A percentile compares a stretch with the other conserved stretches of the same genome.
These are phyloP conservation scores for Idaea biselata DNA, from an alignment of 2,888 invertebrate genomes.

Conservation along the genomic window DNA sequence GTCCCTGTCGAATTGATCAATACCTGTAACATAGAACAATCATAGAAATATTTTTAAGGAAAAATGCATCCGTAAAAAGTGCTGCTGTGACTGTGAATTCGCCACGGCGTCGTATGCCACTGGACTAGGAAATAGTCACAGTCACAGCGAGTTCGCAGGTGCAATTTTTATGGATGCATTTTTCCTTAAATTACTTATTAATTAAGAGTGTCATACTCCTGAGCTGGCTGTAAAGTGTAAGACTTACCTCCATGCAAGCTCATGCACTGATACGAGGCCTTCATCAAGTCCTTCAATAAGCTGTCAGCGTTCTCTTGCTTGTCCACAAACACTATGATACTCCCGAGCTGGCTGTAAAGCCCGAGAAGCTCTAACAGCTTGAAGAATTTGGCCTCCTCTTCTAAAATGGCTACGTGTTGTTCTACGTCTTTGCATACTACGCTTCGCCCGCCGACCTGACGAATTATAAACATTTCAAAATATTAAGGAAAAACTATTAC, in stretches of 20 bases:
- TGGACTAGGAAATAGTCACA: too few species aligned
- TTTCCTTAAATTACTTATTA: too few species aligned
- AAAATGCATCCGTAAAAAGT: conserved; percentile 1
- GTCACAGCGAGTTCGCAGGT: too few species aligned
- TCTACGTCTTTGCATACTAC: conserved; percentile 99
- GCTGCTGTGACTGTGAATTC: too few species aligned
- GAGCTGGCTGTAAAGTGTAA: too few species aligned
- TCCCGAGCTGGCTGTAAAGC: conserved; percentile 94
- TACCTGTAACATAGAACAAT: conserved; percentile 83
- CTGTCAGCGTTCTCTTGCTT: conserved; percentile 99
- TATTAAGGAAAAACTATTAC: not conserved
- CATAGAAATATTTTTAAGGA: conserved; percentile 60
- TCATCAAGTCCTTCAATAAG: conserved; percentile 95
- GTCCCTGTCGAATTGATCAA: conserved; percentile 99
- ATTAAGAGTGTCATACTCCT: too few species aligned
- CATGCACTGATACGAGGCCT: conserved; percentile 97
- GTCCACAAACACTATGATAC: conserved; percentile 98
- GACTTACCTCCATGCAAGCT: conserved; percentile 93
- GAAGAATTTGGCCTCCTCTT: conserved; percentile 98
- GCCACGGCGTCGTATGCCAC: too few species aligned
- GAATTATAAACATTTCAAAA: not conserved
- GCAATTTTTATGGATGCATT: too few species aligned
- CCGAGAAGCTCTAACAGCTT: conserved; percentile 99
- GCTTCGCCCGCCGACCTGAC: conserved; percentile 93
- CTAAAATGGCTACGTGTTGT: conserved; percentile 95